Evolutionary conservation across 2,113 vertebrate species (phyloP), one percentile per base, ranked within the genome.

Genomic region (Coptodon rendalli): DNA sequence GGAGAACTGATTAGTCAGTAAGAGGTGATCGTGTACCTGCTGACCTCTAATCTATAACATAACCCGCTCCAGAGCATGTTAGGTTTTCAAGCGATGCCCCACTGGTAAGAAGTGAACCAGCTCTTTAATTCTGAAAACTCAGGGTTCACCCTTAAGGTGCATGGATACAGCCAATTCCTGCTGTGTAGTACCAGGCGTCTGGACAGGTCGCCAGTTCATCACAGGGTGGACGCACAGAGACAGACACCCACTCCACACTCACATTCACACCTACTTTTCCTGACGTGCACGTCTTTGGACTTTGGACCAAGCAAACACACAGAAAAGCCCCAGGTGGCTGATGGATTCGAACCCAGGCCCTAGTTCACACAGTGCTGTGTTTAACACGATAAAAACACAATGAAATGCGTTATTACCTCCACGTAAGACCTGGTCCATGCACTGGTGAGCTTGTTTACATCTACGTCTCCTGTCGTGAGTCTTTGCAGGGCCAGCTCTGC

Each of bases 351-450:
- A 38, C 19, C 19, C n/a, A 52, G 19, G 9, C 8, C 13, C 29
- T 4, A 19, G 31, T 13, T 85, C 22, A 50, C 16, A 78, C 71
- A 50, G 24, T 50, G 9, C 71, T 5, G 71, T 13, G 71, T 78
- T 19, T 50, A 78, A 29, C 43, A 50, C 43, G 1, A 76, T 78
- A 78, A 45, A 36, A 76, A 59, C 8, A 81, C 3, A 17, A 2
- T 76, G 31, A 83, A 36, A 79, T 45, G 29, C 38, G 22, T 52
- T 7, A 89, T 95, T 90, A 99, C 98, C 97, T 99, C 98, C 4
- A 95, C 94, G 80, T 99, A 99, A 29, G 97, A 95, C 95, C 96
- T 98, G 90, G 97, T 96, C 98, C 98, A 99, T 0, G 96, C 85
- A 50, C 95, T 96, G 82, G 97, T 96, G 87, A 99, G 95, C 48